Conservation (phyloP, 2,113 vertebrate species). For the Macquaria ambigua region DNA sequence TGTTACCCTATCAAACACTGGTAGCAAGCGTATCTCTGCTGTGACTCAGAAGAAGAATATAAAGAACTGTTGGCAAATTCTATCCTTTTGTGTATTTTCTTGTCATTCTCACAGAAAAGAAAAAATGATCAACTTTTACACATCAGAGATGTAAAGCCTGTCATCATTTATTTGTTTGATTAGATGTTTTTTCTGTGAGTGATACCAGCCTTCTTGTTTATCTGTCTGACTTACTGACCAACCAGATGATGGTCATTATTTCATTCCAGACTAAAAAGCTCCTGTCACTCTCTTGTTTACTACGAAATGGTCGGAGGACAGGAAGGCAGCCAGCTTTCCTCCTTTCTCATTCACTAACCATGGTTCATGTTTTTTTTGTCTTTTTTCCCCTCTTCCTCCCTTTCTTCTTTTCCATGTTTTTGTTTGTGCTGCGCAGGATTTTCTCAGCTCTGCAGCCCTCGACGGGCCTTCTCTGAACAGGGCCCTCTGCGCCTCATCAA, state of each 20-base stretch:
- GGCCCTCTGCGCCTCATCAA: conserved; percentile 99
- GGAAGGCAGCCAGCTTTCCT: conserved; percentile 43
- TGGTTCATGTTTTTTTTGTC: conserved; percentile 62
- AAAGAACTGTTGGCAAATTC: conserved; percentile 47
- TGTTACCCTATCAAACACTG: background rate
- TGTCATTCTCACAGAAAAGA: conserved; percentile 65
- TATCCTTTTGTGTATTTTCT: conserved; percentile 27
- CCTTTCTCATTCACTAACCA: conserved; percentile 77
- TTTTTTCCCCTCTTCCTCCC: conserved; percentile 39
- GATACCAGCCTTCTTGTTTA: conserved; percentile 45
- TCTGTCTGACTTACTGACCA: conserved; percentile 16
- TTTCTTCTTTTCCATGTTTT: conserved; percentile 83
- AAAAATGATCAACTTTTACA: background rate
- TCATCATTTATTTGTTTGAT: background rate
- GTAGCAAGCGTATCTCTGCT: background rate
- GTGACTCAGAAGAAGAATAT: background rate
- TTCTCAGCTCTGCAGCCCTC: conserved; percentile 99
- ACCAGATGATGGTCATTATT: conserved; percentile 15
- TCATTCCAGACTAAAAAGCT: conserved; percentile 58
- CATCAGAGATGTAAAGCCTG: background rate
- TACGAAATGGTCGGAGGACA: background rate
- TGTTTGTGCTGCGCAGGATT: conserved; percentile 95
- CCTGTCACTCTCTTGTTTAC: conserved; percentile 32
- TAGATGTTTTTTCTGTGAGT: conserved; percentile 65
- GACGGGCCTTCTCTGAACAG: conserved; percentile 99